Base-by-base conservation (phyloP, 2,888 invertebrate species). In the Dexiosoma caninum region DNA sequence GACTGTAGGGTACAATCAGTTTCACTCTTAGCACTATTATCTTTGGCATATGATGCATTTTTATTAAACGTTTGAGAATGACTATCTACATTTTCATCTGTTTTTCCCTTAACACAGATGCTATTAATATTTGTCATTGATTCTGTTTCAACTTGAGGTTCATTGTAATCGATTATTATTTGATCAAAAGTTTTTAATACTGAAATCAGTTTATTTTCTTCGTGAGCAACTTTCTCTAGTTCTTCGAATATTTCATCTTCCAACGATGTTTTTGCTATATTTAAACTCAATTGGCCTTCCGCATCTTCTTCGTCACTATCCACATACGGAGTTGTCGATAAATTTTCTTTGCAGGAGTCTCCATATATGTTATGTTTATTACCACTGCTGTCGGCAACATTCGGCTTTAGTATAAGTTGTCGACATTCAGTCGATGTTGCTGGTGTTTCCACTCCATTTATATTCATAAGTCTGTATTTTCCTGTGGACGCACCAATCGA, bases 101-200 rank as follows among this genome's bases (percentile, higher is more conserved):
- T 10, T 32, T 51, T 23, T 37, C 7, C 14, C 19, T 8, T 3
- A 9, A 19, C 19, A 14, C 32, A 6, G 2, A 44, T 30, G 23
- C 44, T 37, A 21, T 59, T 40, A 4, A 12, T 8, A 27, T 35
- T 62, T 59, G 44, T n/a, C n/a, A 10, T 49, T 14, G 42, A 35
- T 16, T 37, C 74, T 27, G 27, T 21, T 79, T 55, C 32, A 12
- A 60, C 7, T 21, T 32, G 60, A 3, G 69, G 72, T 23, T 64
- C 80, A 7, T 66, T 78, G 84, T 91, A 92, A 66, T 92, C 92
- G 27, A 88, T 88, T 7, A 92, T 79, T 82, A 92, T 92, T 84
- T 91, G 91, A 85, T 92, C 92, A 81, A 92, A 92, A 83, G 91
- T 92, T 69, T 91, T 90, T 44, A 92, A 89, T 19, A 91, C 92